phyloP scores from a whole-genome alignment of 2,797 vertebrate species.

The Sciaenops ocellatus region DNA sequence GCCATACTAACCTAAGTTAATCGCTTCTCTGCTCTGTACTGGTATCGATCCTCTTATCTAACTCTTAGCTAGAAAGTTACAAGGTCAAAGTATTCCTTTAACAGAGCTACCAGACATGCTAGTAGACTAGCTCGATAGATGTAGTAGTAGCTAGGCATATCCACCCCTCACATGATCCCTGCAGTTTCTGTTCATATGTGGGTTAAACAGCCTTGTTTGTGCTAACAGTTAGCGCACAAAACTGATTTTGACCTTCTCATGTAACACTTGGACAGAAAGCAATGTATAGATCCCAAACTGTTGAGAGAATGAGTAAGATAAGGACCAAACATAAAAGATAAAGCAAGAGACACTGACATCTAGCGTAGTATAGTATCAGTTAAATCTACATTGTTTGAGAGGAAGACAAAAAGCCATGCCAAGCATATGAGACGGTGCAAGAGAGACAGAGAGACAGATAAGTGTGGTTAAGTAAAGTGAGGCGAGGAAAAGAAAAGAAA shows the following conservation, averaged over 20 bases:
- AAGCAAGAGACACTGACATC: slow-evolving; percentile 10
- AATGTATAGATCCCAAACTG: background rate
- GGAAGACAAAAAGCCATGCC: slow-evolving; percentile 2
- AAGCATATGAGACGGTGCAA: background rate
- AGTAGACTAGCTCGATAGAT: background rate
- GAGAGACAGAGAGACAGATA: background rate
- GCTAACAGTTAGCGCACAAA: background rate
- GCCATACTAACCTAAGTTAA: no score
- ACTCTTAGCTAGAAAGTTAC: no score
- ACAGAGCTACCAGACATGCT: background rate
- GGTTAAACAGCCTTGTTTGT: background rate
- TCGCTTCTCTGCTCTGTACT: no score
- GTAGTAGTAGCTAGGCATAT: background rate
- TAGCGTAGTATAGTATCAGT: background rate
- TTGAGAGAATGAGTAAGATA: background rate
- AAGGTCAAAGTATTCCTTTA: no score
- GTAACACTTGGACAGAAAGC: background rate
- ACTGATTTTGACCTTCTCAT: background rate
- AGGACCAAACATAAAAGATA: background rate
- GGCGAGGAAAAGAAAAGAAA: slow-evolving; percentile 21
- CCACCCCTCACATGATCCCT: background rate
- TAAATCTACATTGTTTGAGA: background rate
- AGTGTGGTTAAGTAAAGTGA: slow-evolving; percentile 3
- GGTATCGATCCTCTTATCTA: no score
- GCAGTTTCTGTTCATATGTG: background rate